phyloP scores from a whole-genome alignment of 1,140 invertebrate species.

The Ylistrum balloti region DNA sequence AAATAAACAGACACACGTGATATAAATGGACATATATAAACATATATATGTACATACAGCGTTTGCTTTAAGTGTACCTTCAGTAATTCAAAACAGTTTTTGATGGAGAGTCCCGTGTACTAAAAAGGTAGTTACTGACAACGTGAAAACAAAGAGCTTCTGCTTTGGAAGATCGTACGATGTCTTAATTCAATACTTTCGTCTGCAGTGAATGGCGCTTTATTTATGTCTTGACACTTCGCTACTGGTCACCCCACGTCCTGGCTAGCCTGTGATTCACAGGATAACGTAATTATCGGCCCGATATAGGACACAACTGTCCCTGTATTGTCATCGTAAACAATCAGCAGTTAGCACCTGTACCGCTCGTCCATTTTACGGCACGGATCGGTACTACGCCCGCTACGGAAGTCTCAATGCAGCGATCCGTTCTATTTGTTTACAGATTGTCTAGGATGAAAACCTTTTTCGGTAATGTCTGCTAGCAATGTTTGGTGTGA shows the following conservation, averaged over 20 bases:
- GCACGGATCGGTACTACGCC: not conserved
- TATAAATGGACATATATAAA: too few relatives aligned
- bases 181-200: not conserved
- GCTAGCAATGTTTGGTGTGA: too few relatives aligned
- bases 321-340: not conserved
- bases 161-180: not conserved
- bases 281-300: not conserved
- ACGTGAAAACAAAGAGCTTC: not conserved
- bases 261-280: conserved; percentile 5
- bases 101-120: too few relatives aligned
- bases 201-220: not conserved
- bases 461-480: too few relatives aligned
- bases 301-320: conserved; percentile 16
- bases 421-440: too few relatives aligned
- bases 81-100: too few relatives aligned
- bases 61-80: too few relatives aligned
- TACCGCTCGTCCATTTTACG: not conserved
- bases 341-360: conserved; percentile 7
- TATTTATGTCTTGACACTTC: not conserved
- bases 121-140: not conserved
- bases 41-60: too few relatives aligned
- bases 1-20: too few relatives aligned
- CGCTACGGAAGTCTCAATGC: too few relatives aligned
- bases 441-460: too few relatives aligned
- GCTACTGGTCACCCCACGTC: not conserved